phyloP scores from a whole-genome alignment of 2,888 invertebrate species.

The Kuschelorhynchus macadamiae region DNA sequence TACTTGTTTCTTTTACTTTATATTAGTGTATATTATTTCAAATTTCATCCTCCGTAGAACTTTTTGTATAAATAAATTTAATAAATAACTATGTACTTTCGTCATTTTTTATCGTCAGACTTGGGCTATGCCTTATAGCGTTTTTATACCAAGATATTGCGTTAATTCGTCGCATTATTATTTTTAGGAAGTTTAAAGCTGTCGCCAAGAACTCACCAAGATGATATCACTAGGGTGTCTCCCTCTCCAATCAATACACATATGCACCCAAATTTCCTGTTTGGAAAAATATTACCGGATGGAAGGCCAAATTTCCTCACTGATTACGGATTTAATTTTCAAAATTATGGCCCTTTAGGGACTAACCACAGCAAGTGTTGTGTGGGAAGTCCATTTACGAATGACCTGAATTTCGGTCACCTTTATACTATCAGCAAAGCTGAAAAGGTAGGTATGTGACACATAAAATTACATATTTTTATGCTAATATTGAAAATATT shows the following conservation, averaged over 20 bases:
- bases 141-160: no score
- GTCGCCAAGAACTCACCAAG: conserved; percentile 39
- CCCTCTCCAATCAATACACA: conserved; percentile 54
- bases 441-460: conserved; percentile 44
- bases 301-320: conserved; percentile 62
- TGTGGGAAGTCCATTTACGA: conserved; percentile 59
- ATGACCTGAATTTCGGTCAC: conserved; percentile 65
- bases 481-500: no score
- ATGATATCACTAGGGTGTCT: conserved; percentile 37
- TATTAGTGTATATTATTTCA: no score
- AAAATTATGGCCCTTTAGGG: conserved; percentile 60
- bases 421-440: conserved; percentile 70
- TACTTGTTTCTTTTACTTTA: no score
- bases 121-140: no score
- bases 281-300: conserved; percentile 61
- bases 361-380: conserved; percentile 63
- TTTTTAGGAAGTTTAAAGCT: conserved; percentile 47
- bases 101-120: no score
- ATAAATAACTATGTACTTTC: no score
- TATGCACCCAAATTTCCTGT: conserved; percentile 62
- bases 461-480: no score
- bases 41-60: no score
- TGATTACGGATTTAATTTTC: conserved; percentile 62
- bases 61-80: no score
- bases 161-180: no score